phyloP scores from a whole-genome alignment of 2,797 vertebrate genomes.

The Coreius guichenoti region DNA sequence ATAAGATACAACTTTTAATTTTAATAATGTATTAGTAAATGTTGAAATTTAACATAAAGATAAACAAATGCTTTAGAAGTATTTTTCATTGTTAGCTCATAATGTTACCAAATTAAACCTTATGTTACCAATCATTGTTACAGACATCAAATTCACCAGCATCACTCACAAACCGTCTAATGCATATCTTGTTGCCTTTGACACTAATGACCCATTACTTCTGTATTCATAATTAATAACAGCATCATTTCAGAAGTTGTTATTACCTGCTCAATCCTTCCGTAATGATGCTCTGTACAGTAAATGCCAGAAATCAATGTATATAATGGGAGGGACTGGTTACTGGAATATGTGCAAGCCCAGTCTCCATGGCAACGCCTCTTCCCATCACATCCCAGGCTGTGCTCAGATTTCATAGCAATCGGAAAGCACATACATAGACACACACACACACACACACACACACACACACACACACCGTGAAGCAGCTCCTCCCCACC shows the following conservation, averaged over 20 bases:
- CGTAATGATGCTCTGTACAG: slow-evolving; percentile 28
- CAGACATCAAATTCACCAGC: slow-evolving; percentile 5
- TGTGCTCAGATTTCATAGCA: slow-evolving; percentile 61
- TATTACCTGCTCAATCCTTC: slow-evolving; percentile 1
- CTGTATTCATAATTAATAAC: slow-evolving; percentile 25
- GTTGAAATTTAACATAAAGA: background rate
- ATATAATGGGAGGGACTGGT: slow-evolving; percentile 48
- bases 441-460: background rate
- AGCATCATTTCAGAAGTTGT: background rate
- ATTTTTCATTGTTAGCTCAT: background rate
- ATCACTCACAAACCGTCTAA: background rate
- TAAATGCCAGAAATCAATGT: slow-evolving; percentile 54
- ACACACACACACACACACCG: background rate
- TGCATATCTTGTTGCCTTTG: background rate
- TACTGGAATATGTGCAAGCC: slow-evolving; percentile 61
- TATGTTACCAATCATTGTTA: background rate
- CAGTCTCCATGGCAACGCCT: slow-evolving; percentile 65
- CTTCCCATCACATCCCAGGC: slow-evolving; percentile 57
- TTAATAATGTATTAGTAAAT: background rate
- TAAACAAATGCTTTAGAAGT: background rate
- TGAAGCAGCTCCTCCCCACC: slow-evolving; percentile 24
- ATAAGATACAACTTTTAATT: background rate
- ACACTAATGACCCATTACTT: background rate
- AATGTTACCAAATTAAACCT: background rate
- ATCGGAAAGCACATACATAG: slow-evolving; percentile 25